Base-by-base conservation (phyloP, 2,113 vertebrate species). In the Telmatochromis brichardi region DNA sequence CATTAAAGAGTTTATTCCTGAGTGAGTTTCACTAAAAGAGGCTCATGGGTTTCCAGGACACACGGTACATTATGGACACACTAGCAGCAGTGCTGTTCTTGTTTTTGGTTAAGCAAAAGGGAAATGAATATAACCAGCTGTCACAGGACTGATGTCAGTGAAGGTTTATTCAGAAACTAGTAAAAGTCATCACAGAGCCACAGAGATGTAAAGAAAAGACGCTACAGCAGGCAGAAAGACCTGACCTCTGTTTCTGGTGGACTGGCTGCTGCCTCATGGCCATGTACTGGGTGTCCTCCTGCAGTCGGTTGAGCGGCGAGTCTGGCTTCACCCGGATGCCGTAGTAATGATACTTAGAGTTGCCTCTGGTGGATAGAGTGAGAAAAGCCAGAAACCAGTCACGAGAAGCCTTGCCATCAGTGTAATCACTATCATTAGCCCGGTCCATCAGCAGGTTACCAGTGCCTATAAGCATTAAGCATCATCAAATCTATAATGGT, bases 281-380 rank as follows among this genome's bases (percentile, higher is more conserved):
- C 98, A 98, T 98, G 95, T 99, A 99, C 95, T 99, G 98, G 0
- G 97, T 97, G 92, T 99, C 98, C 84, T 99, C 98, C 96, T 98
- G 98, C 91, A 99, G 89, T 35, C 98, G 97, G 94, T 98, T 99
- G 84, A 99, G 97, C 0, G 98, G 98, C 0, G 99, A 99, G 94
- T 99, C 98, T 0, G 99, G 98, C 95, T 99, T 99, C 19, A 99
- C 97, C 2, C 99, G 98, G 94, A 99, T 99, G 79, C 99, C 99
- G 0, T 99, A 99, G 92, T 99, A 99, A 93, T 99, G 99, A 83
- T 99, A 99, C 90, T 99, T 99, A 4, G 99, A 99, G 96, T 99
- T 99, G 19, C 99, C 99, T 95, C 98, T 99, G 94, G 40, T 87
- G 92, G 71, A 82, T 21, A 88, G 68, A 94, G 82, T 76, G 78